These are phyloP conservation scores for Erethizon dorsatum DNA, from an alignment of 2,797 vertebrate species.

Conservation along the genomic window DNA sequence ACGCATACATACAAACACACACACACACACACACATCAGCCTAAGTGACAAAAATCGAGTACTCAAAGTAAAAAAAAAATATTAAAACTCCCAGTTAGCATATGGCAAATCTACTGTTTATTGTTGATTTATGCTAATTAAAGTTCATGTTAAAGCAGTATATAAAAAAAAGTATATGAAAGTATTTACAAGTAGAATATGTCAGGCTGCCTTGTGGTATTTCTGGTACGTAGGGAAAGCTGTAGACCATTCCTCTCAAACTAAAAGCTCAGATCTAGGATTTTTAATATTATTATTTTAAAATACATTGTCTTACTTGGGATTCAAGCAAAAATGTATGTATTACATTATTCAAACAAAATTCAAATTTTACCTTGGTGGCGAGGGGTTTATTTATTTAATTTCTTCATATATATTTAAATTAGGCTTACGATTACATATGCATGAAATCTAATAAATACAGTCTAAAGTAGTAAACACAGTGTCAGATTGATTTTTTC, in stretches of 20 bases:
- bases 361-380: neutral
- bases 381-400: neutral
- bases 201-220: neutral
- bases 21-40: neutral
- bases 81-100: neutral
- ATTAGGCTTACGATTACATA: neutral
- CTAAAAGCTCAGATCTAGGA: neutral
- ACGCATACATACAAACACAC: neutral
- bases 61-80: neutral
- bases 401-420: neutral
- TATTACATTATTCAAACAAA: neutral
- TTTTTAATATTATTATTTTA: constrained; percentile 1
- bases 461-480: neutral
- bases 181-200: neutral
- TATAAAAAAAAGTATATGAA: neutral
- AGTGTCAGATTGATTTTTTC: neutral
- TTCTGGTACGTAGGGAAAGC: neutral
- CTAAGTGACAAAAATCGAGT: neutral
- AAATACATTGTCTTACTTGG: neutral
- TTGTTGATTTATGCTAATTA: constrained; percentile 9
- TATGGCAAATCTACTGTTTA: neutral
- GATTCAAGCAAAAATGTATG: neutral
- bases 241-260: neutral
- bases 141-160: neutral
- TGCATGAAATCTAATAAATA: neutral